Evolutionary conservation across 2,113 vertebrate species (phyloP).

Genomic region (Dicentrarchus labrax): DNA sequence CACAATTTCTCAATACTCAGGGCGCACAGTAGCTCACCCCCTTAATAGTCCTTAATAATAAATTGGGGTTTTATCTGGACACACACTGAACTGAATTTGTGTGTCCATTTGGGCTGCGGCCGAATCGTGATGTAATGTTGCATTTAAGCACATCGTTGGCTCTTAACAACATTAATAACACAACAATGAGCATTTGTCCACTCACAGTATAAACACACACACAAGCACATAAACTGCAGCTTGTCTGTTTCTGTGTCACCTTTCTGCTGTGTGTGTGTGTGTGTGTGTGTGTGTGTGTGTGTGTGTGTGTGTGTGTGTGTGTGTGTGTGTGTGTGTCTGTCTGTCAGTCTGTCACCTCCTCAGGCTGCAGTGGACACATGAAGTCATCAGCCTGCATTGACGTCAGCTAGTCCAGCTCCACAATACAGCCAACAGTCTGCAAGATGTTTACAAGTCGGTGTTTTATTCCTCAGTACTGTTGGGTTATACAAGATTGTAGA

Average conservation of each 20-base stretch:
- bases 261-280: neutral
- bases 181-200: neutral
- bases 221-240: neutral
- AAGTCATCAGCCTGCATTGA: constrained; percentile 65
- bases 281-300: neutral
- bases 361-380: constrained; percentile 45
- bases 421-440: constrained; percentile 57
- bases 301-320: neutral
- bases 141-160: neutral
- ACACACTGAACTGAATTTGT: neutral
- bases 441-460: constrained; percentile 54
- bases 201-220: neutral
- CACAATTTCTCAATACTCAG: too few relatives aligned
- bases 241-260: constrained; percentile 52
- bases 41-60: too few relatives aligned
- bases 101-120: neutral
- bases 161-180: neutral
- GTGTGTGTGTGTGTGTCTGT: neutral
- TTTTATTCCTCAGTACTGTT: constrained; percentile 56
- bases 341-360: constrained; percentile 37
- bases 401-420: constrained; percentile 51
- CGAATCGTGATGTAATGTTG: constrained; percentile 6
- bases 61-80: neutral
- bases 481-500: constrained; percentile 58
- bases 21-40: too few relatives aligned